Base-by-base conservation (phyloP, 2,113 vertebrate genomes). In the Tursiops truncatus region DNA sequence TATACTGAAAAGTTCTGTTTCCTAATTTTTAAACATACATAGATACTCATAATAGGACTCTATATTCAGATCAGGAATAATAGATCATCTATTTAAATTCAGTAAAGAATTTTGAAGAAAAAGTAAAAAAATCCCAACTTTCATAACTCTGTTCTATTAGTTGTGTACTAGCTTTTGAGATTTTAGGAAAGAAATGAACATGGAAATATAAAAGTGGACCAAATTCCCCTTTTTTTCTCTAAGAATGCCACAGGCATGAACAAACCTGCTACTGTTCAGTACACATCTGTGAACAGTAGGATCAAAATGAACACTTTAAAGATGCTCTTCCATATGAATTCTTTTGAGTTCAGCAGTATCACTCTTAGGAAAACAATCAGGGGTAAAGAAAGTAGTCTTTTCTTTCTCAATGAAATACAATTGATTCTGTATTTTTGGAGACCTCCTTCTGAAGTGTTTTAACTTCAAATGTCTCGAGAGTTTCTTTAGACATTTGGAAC, bases 111-210 rank as follows among this genome's bases (percentile, higher is more conserved):
- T 93, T 87, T 90, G 14, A 95, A 91, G 73, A 63, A 81, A 83
- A 10, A 6, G 8, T 6, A 71, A 89, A 62, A 4, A 6, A 26
- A 0, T 38, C 11, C 77, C 33, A 70, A 36, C 7, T 50, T 80
- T 50, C 8, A 31, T 36, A 81, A 73, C 14, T 98, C 91, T 97
- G 67, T 86, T 85, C 91, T 97, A 97, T 98, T 95, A 98, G 97
- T 94, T 97, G 91, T 93, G 65, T 97, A 97, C 95, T 21, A 91
- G 68, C 95, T 98, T 98, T 98, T 98, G 94, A 98, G 96, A 98
- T 94, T 89, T 92, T 80, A 98, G 97, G 68, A 91, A 96, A 97
- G n/a, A 91, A 79, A 97, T 65, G 65, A 95, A 28, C 89, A 86
- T 90, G 23, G 79, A 95, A 98, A 98, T 95, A 92, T 91, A 97